Evolutionary conservation across 2,113 vertebrate genomes (phyloP).

Genomic region (Ophthalmolycus amberensis): DNA sequence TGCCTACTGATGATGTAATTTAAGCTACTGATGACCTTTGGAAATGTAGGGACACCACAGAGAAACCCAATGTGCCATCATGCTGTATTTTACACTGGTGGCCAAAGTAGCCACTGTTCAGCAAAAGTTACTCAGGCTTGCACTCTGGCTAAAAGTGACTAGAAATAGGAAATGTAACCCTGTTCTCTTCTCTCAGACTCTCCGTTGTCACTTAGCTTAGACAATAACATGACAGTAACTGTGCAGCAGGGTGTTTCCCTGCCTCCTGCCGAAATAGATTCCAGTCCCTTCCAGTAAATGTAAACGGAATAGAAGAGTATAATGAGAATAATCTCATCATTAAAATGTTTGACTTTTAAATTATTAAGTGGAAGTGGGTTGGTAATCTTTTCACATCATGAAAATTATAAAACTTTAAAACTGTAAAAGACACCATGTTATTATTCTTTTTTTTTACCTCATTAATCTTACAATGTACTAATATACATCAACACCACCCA

Average conservation of each 20-base stretch:
- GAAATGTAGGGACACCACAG: not conserved
- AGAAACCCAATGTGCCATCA: not conserved
- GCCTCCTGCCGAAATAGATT: not conserved
- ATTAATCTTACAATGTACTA: constrained; percentile 14
- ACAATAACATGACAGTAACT: not conserved
- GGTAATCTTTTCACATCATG: not conserved
- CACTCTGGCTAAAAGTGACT: not conserved
- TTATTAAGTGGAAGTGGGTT: not conserved
- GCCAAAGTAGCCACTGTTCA: not conserved
- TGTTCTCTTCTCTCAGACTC: not conserved
- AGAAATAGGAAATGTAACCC: not conserved
- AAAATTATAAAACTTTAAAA: constrained; percentile 10
- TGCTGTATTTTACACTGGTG: not conserved
- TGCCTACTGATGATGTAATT: not conserved
- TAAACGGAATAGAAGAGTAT: not conserved
- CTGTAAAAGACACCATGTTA: not conserved
- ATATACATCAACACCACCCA: constrained; percentile 21
- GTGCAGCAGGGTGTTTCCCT: not conserved
- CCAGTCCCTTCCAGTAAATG: not conserved
- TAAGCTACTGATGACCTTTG: not conserved
- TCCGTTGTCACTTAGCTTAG: not conserved
- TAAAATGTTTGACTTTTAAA: not conserved
- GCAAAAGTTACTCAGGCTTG: not conserved
- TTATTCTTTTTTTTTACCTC: not conserved
- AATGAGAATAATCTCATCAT: not conserved